These are phyloP conservation scores for Sarcophaga variegata DNA, from an alignment of 2,888 invertebrate genomes.

Conservation along the genomic window DNA sequence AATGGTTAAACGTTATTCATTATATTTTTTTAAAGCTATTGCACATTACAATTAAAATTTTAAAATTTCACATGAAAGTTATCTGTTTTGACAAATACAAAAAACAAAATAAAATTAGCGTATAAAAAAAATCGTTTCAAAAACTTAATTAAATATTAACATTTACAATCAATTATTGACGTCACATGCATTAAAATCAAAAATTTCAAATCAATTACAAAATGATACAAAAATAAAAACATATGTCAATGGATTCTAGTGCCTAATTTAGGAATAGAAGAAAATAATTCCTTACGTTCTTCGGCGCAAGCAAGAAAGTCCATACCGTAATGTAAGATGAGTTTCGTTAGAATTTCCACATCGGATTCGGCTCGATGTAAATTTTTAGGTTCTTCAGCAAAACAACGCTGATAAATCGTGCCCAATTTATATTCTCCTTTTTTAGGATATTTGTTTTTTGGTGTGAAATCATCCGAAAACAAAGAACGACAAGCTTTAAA, in stretches of 20 bases:
- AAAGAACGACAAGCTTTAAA: slow-evolving; percentile 63
- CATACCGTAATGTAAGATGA: slow-evolving; percentile 84
- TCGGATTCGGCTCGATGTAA: slow-evolving; percentile 88
- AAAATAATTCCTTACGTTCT: slow-evolving; percentile 75
- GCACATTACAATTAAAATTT: too few relatives aligned
- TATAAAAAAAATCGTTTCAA: too few relatives aligned
- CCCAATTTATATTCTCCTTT: slow-evolving; percentile 82
- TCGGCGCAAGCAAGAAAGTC: slow-evolving; percentile 84
- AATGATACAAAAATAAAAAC: slow-evolving; percentile 1
- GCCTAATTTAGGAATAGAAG: slow-evolving; percentile 68
- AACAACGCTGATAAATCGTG: slow-evolving; percentile 84
- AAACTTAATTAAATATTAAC: too few relatives aligned
- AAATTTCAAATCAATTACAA: neutral
- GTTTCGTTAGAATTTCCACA: slow-evolving; percentile 85
- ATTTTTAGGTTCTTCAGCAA: slow-evolving; percentile 81
- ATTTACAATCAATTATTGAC: too few relatives aligned
- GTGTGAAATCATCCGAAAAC: slow-evolving; percentile 61
- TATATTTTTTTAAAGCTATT: too few relatives aligned
- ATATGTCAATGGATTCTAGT: slow-evolving; percentile 8
- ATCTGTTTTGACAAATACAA: too few relatives aligned
- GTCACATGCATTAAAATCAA: too few relatives aligned
- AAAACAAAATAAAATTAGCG: too few relatives aligned
- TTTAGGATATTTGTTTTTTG: slow-evolving; percentile 71
- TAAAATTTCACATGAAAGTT: too few relatives aligned
- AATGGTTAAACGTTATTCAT: too few relatives aligned